Conservation (phyloP, 2,888 invertebrate species). For the Lamproptera curius region DNA sequence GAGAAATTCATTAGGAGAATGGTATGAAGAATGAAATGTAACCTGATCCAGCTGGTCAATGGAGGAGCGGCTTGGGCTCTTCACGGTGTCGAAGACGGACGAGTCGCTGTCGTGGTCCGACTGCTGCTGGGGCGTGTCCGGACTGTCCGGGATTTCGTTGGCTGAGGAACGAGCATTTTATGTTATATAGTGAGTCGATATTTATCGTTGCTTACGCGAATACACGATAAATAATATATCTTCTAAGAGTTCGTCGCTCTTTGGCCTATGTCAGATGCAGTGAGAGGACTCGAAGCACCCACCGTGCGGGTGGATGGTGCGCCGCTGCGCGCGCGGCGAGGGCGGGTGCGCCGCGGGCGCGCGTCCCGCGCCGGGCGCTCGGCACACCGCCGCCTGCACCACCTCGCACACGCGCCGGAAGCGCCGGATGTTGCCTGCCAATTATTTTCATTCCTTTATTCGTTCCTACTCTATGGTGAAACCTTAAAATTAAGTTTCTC, state of each 20-base stretch:
- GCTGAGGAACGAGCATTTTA: slow-evolving; percentile 32
- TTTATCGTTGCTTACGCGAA: no score
- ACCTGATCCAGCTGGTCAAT: slow-evolving; percentile 73
- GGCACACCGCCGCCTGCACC: slow-evolving; percentile 91
- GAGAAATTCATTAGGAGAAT: no score
- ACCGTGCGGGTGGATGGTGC: slow-evolving; percentile 52
- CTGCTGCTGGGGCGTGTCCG: slow-evolving; percentile 59
- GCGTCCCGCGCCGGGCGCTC: slow-evolving; percentile 53
- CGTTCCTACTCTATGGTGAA: no score
- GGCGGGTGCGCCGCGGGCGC: slow-evolving; percentile 51
- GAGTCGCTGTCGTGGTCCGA: slow-evolving; percentile 70
- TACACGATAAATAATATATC: no score
- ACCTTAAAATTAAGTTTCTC: no score
- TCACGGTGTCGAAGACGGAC: slow-evolving; percentile 61
- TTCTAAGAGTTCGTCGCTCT: no score
- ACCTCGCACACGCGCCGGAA: slow-evolving; percentile 98
- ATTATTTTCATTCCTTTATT: background rate
- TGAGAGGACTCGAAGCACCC: background rate
- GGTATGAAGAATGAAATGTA: no score
- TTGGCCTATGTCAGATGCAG: no score
- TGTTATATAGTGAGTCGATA: no score
- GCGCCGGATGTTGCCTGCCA: slow-evolving; percentile 92
- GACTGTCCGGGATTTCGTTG: slow-evolving; percentile 64
- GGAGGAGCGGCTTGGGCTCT: slow-evolving; percentile 66
- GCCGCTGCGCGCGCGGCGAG: slow-evolving; percentile 45